These are phyloP conservation scores for Nasonia vitripennis DNA, from an alignment of 1,140 invertebrate species.

Conservation along the genomic window DNA sequence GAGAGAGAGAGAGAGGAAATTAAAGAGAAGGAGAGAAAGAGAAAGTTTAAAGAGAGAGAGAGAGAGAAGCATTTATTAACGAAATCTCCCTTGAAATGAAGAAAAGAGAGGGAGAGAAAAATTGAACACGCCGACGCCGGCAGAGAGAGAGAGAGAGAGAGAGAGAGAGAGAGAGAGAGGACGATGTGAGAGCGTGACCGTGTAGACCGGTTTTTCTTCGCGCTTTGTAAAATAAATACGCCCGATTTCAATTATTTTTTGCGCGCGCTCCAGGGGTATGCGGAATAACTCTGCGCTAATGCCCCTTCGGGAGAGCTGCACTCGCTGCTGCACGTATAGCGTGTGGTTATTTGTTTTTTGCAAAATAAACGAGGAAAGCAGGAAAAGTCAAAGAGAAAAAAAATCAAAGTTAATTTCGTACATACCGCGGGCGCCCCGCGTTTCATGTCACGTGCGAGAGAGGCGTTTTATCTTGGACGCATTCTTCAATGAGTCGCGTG, in stretches of 20 bases:
- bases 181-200: constrained; percentile 54
- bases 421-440: neutral
- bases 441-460: neutral
- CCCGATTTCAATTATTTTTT: neutral
- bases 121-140: neutral
- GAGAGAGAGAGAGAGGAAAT: constrained; percentile 60
- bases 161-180: constrained; percentile 1
- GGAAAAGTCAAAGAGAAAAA: neutral
- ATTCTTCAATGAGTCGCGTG: constrained; percentile 30
- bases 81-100: constrained; percentile 54
- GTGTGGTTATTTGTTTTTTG: neutral
- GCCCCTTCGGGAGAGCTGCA: neutral
- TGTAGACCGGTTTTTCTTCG: constrained; percentile 8
- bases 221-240: constrained; percentile 21
- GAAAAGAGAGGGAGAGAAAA: constrained; percentile 47
- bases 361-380: neutral
- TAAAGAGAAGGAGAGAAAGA: constrained; percentile 52
- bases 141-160: neutral
- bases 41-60: constrained; percentile 32
- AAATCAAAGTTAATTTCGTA: no score
- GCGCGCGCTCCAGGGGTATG: neutral
- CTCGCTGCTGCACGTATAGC: neutral
- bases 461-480: neutral
- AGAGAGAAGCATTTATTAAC: constrained; percentile 50
- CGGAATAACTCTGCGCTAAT: neutral